Evolutionary conservation across 2,888 invertebrate genomes (phyloP), one percentile per base, ranked within the genome.

Genomic region (Papilio protenor): DNA sequence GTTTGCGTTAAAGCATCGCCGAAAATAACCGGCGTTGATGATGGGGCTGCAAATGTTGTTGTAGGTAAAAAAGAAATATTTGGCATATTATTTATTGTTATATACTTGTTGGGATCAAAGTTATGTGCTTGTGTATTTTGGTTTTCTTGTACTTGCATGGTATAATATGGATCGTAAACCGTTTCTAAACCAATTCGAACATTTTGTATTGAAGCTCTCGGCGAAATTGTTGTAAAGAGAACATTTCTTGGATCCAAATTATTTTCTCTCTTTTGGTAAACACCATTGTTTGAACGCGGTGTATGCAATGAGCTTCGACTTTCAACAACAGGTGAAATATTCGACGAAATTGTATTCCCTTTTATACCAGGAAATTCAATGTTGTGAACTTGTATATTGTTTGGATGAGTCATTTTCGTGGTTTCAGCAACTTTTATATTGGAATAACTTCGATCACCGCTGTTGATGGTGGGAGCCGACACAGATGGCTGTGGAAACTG

Each of bases 161-260:
- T 75, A n/a, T 84, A 40, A 79, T 85, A 88, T 6, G 88, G 83
- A 80, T 90, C 87, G 75, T 90, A 92, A 27, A 88, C 84, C 45
- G 90, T 80, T 27, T 90, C 87, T 12, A 89, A 84, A 23, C 88
- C 86, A 76, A 92, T 82, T 11, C 91, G 77, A 18, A 91, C 84
- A 81, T 91, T 92, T 49, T 87, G 87, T 69, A 87, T 73, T 1
- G 83, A 77, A 6, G 87, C 82, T 79, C 82, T 85, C 76, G 84
- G 86, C 8, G 88, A 85, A 23, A 87, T 78, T 10, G 87, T 52
- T 33, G 85, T 80, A 3, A 87, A 79, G 57, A 85, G 84, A 16
- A 87, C 77, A 75, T 84, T 89, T 12, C 84, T 80, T 59, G 86
- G 81, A 71, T 84, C 81, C 23, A 81, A 77, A 40, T 47, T 66